These are phyloP conservation scores for Neocrepidodera transversa DNA, from an alignment of 2,888 invertebrate genomes.

Conservation along the genomic window DNA sequence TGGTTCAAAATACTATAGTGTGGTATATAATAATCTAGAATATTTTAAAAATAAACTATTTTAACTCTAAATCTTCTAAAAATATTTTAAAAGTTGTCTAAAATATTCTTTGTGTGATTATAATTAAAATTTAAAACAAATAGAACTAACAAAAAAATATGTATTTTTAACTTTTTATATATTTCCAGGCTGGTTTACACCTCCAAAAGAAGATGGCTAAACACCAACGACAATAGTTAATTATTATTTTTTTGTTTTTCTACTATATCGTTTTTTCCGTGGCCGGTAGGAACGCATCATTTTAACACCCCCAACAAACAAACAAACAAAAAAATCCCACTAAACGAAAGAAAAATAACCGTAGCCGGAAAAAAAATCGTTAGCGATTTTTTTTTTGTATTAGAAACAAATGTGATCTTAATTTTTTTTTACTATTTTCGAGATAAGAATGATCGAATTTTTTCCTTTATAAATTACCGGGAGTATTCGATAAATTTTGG, in stretches of 20 bases:
- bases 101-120: too few species aligned
- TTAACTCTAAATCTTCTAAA: too few species aligned
- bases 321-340: slow-evolving; percentile 17
- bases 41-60: too few species aligned
- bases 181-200: slow-evolving; percentile 89
- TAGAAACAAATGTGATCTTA: slow-evolving; percentile 31
- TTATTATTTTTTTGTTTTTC: slow-evolving; percentile 34
- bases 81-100: too few species aligned
- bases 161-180: too few species aligned
- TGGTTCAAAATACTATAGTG: too few species aligned
- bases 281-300: slow-evolving; percentile 44
- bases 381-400: slow-evolving; percentile 16
- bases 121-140: too few species aligned
- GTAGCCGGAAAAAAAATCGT: slow-evolving; percentile 10
- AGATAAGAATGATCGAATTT: slow-evolving; percentile 31
- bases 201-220: slow-evolving; percentile 92
- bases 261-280: slow-evolving; percentile 26
- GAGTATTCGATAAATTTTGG: not conserved
- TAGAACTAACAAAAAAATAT: too few species aligned
- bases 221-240: slow-evolving; percentile 39
- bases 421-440: too few species aligned
- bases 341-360: slow-evolving; percentile 15
- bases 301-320: slow-evolving; percentile 27
- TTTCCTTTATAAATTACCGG: slow-evolving; percentile 9
- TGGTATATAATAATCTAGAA: too few species aligned